Evolutionary conservation across 2,888 invertebrate species (phyloP).

Genomic region (Drosophila paranaensis): DNA sequence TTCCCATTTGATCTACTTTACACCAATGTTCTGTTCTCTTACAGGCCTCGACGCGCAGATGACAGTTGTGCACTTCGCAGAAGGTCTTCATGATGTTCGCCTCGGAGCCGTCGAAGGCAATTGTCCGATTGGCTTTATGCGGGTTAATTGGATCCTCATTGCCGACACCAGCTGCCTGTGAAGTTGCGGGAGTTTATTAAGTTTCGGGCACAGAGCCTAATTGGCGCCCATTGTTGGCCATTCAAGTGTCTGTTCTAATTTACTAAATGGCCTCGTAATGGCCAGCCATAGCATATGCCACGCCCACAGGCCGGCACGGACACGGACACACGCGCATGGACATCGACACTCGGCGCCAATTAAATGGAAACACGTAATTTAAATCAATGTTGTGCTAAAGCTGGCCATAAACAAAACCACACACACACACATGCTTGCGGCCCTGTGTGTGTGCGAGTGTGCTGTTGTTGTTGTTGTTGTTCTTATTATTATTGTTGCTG

Average conservation of each 20-base stretch:
- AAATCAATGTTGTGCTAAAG: conserved; percentile 78
- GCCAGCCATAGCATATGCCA: conserved; percentile 41
- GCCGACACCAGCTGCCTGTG: conserved; percentile 75
- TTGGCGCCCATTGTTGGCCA: conserved; percentile 59
- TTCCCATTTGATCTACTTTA: neutral
- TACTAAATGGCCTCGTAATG: conserved; percentile 68
- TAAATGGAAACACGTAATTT: conserved; percentile 79
- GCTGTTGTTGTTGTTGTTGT: conserved; percentile 27
- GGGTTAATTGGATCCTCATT: conserved; percentile 79
- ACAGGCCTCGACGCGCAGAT: conserved; percentile 80
- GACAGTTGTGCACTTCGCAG: conserved; percentile 80
- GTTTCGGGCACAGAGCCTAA: conserved; percentile 46
- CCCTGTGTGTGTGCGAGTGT: conserved; percentile 25
- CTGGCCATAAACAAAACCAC: conserved; percentile 78
- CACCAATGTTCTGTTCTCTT: conserved; percentile 41
- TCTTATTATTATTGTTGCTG: conserved; percentile 34
- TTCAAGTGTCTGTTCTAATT: conserved; percentile 71
- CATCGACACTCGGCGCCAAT: conserved; percentile 76
- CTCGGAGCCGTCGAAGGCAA: conserved; percentile 79
- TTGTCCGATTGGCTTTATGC: conserved; percentile 56
- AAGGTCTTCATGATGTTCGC: conserved; percentile 80
- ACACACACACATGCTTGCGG: conserved; percentile 72
- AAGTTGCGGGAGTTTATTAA: conserved; percentile 48
- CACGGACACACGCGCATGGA: conserved; percentile 27
- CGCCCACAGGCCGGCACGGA: conserved; percentile 18